Evolutionary conservation across 2,113 vertebrate species (phyloP), one percentile per base, ranked within the genome.

Genomic region (Morphnarchus princeps): DNA sequence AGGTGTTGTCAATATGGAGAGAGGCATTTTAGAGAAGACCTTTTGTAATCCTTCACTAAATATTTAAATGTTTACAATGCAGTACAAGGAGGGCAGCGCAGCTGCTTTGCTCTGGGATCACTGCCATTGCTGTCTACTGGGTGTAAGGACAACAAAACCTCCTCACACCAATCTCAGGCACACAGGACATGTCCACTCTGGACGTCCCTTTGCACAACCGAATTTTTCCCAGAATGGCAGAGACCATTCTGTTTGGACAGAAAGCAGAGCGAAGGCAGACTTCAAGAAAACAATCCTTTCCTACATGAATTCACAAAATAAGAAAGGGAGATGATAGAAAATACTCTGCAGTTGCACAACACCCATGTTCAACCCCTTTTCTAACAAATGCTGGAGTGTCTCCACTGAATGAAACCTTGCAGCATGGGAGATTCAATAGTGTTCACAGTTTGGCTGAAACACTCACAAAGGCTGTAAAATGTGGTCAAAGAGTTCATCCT

Each of bases 401-500:
- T 58, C 61, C 34, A 1, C 1, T 29, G 50, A 61, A 29, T 8
- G 42, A 47, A 87, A n/a, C 31, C 25, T 21, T 50, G 2, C 13
- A 10, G 32, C 17, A 36, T 25, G 10, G 29, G 13, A 59, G 29
- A 50, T 12, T 11, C 2, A 0, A 5, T 5, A 52, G 3, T 1
- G 14, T 24, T 43, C 36, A 14, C 21, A 36, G 25, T 81, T 52
- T 36, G 62, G 32, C 16, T 58, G 58, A 65, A 61, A 61, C 62
- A 11, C 31, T 83, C 62, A 67, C 31, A 25, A 29, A n/a, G 29
- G 28, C 9, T 43, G 1, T 11, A 13, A 80, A 71, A 71, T 8
- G 31, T 18, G 34, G 22, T 20, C 8, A 24, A 10, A 43, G 36
- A 28, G 11, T 36, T 66, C 34, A 66, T 6, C 17, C 18, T 47